A percentile compares a stretch with the other conserved stretches of the same genome.
phyloP scores from a whole-genome alignment of 2,113 vertebrate species.

The Lampris megalopsis region DNA sequence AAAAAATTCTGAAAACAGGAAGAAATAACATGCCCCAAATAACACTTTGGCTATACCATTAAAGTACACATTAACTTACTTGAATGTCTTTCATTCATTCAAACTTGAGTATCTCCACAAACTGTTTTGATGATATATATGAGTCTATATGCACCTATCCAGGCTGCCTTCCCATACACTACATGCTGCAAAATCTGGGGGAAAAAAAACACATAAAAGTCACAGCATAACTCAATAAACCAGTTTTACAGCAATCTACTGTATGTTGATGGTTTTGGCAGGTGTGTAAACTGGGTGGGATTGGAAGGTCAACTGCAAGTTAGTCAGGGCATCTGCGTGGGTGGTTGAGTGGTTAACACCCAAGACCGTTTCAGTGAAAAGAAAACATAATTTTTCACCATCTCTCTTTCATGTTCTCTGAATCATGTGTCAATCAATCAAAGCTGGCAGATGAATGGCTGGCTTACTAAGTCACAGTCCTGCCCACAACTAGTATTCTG shows the following conservation, averaged over 20 bases:
- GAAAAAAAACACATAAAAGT: conserved; percentile 39
- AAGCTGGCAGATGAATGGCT: conserved; percentile 66
- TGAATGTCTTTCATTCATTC: too few species aligned
- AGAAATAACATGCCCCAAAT: too few species aligned
- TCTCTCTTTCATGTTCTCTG: conserved; percentile 58
- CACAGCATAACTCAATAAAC: conserved; percentile 69
- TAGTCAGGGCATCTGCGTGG: conserved; percentile 58
- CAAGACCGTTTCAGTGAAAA: conserved; percentile 37
- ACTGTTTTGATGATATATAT: conserved; percentile 10
- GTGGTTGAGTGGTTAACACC: conserved; percentile 71
- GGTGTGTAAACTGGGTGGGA: conserved; percentile 44
- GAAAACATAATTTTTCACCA: conserved; percentile 54
- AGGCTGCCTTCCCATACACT: conserved; percentile 10
- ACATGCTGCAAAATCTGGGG: conserved; percentile 26
- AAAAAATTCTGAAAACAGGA: too few species aligned
- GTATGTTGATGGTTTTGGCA: not conserved
- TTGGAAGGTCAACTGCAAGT: conserved; percentile 48
- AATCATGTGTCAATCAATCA: conserved; percentile 68
- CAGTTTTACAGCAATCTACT: conserved; percentile 52
- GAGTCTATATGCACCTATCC: not conserved
- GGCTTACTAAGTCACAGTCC: conserved; percentile 55
- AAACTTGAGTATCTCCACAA: too few species aligned
- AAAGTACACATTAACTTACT: too few species aligned
- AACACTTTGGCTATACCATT: too few species aligned
- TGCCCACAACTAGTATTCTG: conserved; percentile 24